phyloP scores from a whole-genome alignment of 1,140 invertebrate species.

The Saccostrea echinata region DNA sequence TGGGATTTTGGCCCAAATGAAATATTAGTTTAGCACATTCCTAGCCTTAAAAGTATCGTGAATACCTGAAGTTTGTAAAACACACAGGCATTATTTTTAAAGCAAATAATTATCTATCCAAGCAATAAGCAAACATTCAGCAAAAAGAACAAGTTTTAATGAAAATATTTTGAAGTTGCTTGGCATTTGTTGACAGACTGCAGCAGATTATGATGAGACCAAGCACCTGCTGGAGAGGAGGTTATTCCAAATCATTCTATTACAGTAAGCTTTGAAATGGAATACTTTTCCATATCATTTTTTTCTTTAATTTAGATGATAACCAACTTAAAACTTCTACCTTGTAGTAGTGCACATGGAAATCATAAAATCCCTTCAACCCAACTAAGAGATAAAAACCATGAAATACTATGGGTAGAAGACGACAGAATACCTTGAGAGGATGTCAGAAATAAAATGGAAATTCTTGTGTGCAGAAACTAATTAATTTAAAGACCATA shows the following conservation, averaged over 20 bases:
- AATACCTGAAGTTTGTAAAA: background rate
- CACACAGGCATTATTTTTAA: conserved; percentile 13
- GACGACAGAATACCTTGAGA: no score
- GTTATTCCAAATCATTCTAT: background rate
- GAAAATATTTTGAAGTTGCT: conserved; percentile 30
- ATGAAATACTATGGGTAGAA: no score
- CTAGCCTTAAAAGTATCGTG: background rate
- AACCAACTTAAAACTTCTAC: no score
- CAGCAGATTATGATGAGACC: background rate
- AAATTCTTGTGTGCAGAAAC: no score
- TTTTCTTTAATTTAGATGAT: no score
- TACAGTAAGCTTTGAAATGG: background rate
- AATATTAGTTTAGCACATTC: conserved; percentile 26
- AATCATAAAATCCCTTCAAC: no score
- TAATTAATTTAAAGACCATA: no score
- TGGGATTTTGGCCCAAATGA: background rate
- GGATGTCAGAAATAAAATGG: no score
- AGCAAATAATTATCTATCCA: conserved; percentile 25
- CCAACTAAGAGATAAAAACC: no score
- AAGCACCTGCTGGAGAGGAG: background rate
- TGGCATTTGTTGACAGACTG: conserved; percentile 27
- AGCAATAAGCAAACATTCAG: conserved; percentile 13
- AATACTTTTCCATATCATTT: no score
- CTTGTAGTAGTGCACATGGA: no score
- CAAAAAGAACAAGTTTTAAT: background rate